Evolutionary conservation across 1,140 invertebrate genomes (phyloP), one percentile per base, ranked within the genome.

Genomic region (Drosophila oshimai): DNA sequence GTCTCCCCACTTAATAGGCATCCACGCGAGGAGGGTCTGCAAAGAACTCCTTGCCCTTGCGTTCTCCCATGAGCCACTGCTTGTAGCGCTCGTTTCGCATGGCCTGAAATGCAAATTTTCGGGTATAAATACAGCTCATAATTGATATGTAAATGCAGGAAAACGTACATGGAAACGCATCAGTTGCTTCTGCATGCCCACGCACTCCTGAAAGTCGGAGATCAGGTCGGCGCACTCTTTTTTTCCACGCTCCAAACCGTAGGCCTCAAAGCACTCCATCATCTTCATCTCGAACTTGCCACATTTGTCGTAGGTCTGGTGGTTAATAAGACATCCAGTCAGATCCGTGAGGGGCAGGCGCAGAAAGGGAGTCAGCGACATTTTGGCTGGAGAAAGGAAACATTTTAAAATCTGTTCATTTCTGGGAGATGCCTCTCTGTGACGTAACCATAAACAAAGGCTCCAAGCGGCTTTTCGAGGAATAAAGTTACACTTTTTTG

Each of bases 221-320:
- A 95, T 92, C 3, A 94, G 89, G 46, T 92, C 77, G 4, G 90
- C 46, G 76, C 95, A 96, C 69, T 94, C 93, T 7, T 81, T 67
- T 39, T 91, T 68, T 0, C 93, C 94, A 28, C 91, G 91, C 9
- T 93, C 92, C 7, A 93, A 61, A 4, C 95, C 95, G 74, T 96
- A 96, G 1, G 95, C 95, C 86, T 96, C 95, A 6, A 95, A 68
- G 83, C 95, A 96, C 53, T 96, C 94, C 84, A 95, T 93, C 47
- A 93, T 92, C 12, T 92, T 91, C 84, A 95, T 91, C 90, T 96
- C 95, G 60, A 95, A 92, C 50, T 93, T 91, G 26, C 92, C 93
- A 87, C 95, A 96, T 13, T 77, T 79, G 6, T 92, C 92, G 64
- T 92, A 90, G 69, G 92, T 84, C 81, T 96, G 95, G 76, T 94